Evolutionary conservation across 2,797 vertebrate genomes (phyloP).

Genomic region (Mallotus villosus): DNA sequence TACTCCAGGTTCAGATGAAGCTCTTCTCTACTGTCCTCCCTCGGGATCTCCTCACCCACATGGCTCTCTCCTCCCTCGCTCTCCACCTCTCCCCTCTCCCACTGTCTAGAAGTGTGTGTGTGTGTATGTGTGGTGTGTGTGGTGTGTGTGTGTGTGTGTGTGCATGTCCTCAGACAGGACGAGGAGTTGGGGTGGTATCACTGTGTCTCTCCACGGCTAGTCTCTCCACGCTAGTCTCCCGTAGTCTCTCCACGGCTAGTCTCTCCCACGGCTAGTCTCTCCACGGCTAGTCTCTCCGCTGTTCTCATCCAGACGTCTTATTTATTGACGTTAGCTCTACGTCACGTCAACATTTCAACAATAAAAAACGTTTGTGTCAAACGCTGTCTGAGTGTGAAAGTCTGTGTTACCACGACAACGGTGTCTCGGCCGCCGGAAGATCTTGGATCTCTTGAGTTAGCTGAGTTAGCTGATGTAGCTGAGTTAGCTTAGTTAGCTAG

Average conservation of each 20-base stretch:
- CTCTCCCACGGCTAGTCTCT: not conserved
- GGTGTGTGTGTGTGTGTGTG: slow-evolving; percentile 2
- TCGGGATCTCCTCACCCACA: not conserved
- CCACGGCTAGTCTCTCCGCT: not conserved
- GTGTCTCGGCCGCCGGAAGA: not conserved
- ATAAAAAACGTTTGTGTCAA: not conserved
- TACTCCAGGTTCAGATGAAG: not conserved
- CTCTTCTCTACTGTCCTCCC: not conserved
- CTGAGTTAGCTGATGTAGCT: too few species aligned
- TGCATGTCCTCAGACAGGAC: not conserved
- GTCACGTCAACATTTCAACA: not conserved
- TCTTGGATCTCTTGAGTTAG: too few species aligned
- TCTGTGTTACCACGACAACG: not conserved
- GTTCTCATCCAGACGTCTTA: not conserved
- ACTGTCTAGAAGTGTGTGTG: not conserved
- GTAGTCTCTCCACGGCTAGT: not conserved
- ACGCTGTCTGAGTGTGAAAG: not conserved
- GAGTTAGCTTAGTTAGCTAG: too few species aligned
- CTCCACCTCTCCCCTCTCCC: not conserved
- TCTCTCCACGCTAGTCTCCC: not conserved
- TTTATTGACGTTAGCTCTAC: not conserved
- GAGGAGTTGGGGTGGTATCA: too few species aligned
- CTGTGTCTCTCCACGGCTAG: too few species aligned
- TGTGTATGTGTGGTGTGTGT: not conserved
- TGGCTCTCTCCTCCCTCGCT: too few species aligned